Base-by-base conservation (phyloP, 53 echinoderm and acorn worm species). In the Mesocentrotus franciscanus region DNA sequence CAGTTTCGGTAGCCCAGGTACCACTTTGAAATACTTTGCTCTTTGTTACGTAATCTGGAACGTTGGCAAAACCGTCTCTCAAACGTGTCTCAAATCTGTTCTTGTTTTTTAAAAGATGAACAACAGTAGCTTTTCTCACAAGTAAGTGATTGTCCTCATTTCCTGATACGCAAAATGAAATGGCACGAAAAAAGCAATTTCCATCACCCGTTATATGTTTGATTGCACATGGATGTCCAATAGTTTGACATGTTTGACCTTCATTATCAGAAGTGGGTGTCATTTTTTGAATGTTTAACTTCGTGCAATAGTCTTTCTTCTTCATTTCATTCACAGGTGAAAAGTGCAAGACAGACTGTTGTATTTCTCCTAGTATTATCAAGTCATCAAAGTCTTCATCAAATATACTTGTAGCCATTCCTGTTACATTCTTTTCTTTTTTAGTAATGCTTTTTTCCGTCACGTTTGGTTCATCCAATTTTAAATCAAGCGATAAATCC, bases 101-200 rank as follows among this genome's bases (percentile, higher is more conserved):
- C 11, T 84, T 42, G 49, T 12, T 84, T 42, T 84, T 15, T 9
- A 84, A 49, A 1, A 84, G 42, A 84, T 84, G 84, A 14, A 12
- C 18, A 7, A 84, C 49, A 18, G 17, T 84, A 79, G 79, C 79
- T 22, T 66, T 79, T n/a, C 84, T 84, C 64, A 32, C 9, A 81
- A n/a, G 7, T 34, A 42, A 14, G 60, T 61, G 81, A 64, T 94
- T 56, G 33, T 16, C 22, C 12, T 95, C 75, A 74, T 15, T 96
- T 71, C 95, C 95, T 56, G 81, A 71, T 8, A 96, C 15, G 0
- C 90, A 90, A 95, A 59, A 93, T 36, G 95, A 95, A 55, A 96
- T 55, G 4, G 96, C 97, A 35, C 90, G 81, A 39, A 95, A 96
- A 84, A 97, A 97, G 75, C 97, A 97, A 60, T 97, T 97, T 4